These are phyloP conservation scores for Manacus vitellinus DNA, from an alignment of 2,113 vertebrate species.

Conservation along the genomic window DNA sequence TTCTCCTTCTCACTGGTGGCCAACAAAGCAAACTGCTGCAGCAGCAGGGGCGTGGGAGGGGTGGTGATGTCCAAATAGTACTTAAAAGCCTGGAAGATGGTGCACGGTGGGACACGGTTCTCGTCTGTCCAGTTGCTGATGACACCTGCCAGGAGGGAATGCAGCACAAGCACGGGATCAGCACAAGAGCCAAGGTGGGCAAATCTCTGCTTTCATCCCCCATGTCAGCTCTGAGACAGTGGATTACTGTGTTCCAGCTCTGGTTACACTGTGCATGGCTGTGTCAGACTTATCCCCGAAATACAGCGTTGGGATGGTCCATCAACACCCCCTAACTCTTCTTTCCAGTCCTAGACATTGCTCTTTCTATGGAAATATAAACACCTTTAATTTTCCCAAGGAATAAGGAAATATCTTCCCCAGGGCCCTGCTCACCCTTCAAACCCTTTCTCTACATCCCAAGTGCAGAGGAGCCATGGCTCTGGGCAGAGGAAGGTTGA, in stretches of 20 bases:
- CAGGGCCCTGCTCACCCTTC: neutral
- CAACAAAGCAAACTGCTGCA: slow-evolving; percentile 93
- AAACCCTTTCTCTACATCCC: neutral
- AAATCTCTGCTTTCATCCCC: neutral
- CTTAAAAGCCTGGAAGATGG: slow-evolving; percentile 95
- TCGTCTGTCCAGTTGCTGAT: slow-evolving; percentile 97
- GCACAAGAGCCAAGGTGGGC: neutral
- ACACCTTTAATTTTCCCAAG: neutral
- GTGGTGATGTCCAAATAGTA: slow-evolving; percentile 97
- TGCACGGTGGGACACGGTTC: slow-evolving; percentile 90
- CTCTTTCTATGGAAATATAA: neutral
- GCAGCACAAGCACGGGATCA: neutral
- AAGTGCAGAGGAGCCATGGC: neutral
- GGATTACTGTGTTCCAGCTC: neutral
- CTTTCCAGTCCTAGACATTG: neutral
- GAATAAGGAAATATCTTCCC: neutral
- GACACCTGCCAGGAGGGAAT: slow-evolving; percentile 79
- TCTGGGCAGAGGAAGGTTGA: neutral
- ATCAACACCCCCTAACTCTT: neutral
- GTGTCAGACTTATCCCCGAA: neutral
- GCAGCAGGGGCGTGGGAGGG: slow-evolving; percentile 88
- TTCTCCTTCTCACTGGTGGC: slow-evolving; percentile 91
- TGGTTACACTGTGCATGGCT: neutral
- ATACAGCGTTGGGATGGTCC: rapidly evolving
- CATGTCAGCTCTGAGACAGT: neutral